A percentile compares a stretch with the other conserved stretches of the same genome.
These are phyloP conservation scores for Parus major DNA, from an alignment of 2,113 vertebrate species.

Conservation along the genomic window DNA sequence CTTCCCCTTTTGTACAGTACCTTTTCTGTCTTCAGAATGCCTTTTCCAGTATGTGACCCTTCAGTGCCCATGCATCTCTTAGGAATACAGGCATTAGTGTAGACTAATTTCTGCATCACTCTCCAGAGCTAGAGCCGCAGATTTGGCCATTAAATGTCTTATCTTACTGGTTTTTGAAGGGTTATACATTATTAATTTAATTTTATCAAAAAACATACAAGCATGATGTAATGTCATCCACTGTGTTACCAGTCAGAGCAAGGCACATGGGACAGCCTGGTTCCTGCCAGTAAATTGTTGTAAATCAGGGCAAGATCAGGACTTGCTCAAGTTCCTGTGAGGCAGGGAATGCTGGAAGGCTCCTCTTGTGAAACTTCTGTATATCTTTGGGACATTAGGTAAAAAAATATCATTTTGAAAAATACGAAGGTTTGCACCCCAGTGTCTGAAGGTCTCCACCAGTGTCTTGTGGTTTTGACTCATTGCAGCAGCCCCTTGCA, in stretches of 20 bases:
- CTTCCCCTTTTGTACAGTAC: neutral
- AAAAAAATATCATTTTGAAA: neutral
- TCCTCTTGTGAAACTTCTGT: neutral
- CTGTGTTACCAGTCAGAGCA: neutral
- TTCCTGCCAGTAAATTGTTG: neutral
- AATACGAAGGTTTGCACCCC: neutral
- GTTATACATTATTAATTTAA: too few species aligned
- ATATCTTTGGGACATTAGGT: neutral
- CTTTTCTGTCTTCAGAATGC: neutral
- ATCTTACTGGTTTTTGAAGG: neutral
- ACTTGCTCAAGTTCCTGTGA: neutral
- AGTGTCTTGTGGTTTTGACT: neutral
- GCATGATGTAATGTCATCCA: neutral
- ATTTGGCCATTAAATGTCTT: neutral
- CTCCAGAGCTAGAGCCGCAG: neutral
- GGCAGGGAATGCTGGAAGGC: neutral
- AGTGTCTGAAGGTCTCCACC: neutral
- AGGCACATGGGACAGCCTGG: neutral
- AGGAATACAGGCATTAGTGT: neutral
- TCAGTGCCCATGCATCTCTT: neutral
- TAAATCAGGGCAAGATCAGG: neutral
- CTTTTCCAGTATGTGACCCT: neutral
- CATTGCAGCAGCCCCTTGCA: fast-evolving
- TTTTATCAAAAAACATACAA: neutral
- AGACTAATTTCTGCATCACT: neutral